These are phyloP conservation scores for Drosophila trichaetosa DNA, from an alignment of 2,888 invertebrate genomes.

Conservation along the genomic window DNA sequence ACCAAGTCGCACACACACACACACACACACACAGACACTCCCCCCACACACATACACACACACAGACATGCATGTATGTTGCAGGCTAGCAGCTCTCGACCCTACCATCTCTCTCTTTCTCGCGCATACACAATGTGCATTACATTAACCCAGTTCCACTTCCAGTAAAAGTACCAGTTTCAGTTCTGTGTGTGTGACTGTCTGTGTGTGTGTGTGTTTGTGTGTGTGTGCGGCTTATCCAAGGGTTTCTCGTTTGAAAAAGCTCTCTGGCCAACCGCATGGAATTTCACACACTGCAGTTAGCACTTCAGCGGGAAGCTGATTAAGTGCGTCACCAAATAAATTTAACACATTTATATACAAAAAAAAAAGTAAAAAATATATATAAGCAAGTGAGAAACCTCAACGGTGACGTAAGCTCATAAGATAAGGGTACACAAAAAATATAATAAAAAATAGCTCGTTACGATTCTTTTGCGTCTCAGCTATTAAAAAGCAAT, in stretches of 20 bases:
- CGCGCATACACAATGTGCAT: slow-evolving; percentile 59
- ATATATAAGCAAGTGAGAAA: slow-evolving; percentile 35
- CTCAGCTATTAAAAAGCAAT: slow-evolving; percentile 39
- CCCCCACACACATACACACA: not conserved
- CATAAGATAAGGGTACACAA: slow-evolving; percentile 38
- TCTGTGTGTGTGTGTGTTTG: not conserved
- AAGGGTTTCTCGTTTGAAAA: slow-evolving; percentile 47
- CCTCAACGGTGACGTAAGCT: slow-evolving; percentile 61
- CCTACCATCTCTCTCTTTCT: slow-evolving; percentile 9
- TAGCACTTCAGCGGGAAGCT: slow-evolving; percentile 42
- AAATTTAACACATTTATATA: slow-evolving; percentile 40
- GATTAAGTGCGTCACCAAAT: slow-evolving; percentile 70
- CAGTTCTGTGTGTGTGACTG: slow-evolving; percentile 45
- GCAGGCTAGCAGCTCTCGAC: slow-evolving; percentile 20
- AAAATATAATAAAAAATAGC: slow-evolving; percentile 31
- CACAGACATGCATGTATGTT: slow-evolving; percentile 22
- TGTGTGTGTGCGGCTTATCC: slow-evolving; percentile 20
- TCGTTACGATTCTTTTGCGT: slow-evolving; percentile 62
- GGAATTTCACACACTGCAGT: slow-evolving; percentile 47
- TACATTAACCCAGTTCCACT: slow-evolving; percentile 74
- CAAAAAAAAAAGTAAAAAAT: not conserved
- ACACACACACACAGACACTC: slow-evolving; percentile 13
- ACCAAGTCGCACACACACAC: slow-evolving; percentile 24
- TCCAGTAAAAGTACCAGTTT: slow-evolving; percentile 48
- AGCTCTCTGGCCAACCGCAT: slow-evolving; percentile 33